Conservation (phyloP, 2,888 invertebrate species). For the Microctonus hyperodae region DNA sequence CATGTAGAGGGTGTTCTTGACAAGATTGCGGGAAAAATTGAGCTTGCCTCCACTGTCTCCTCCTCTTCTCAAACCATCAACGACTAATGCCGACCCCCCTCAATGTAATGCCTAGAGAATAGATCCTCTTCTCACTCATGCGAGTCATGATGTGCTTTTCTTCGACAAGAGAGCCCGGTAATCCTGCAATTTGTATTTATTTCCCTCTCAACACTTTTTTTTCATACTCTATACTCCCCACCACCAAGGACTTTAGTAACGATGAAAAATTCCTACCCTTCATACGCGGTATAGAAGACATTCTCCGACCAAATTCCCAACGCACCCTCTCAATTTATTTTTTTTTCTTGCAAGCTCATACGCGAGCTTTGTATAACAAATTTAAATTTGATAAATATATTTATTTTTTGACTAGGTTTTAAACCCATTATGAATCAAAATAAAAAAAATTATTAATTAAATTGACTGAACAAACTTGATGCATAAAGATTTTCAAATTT, state of each 20-base stretch:
- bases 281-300: constrained; percentile 41
- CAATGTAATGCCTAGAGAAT: constrained; percentile 48
- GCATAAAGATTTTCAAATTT: constrained; percentile 8
- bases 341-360: not conserved
- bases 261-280: constrained; percentile 58
- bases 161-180: constrained; percentile 49
- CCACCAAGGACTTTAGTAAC: constrained; percentile 45
- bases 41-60: constrained; percentile 5
- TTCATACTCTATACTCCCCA: constrained; percentile 11
- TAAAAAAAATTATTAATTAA: not conserved
- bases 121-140: constrained; percentile 42
- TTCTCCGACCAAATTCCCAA: constrained; percentile 46
- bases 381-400: constrained; percentile 6
- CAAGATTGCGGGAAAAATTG: constrained; percentile 25
- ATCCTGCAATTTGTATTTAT: constrained; percentile 64
- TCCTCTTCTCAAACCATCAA: constrained; percentile 4
- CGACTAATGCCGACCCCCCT: not conserved
- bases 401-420: not conserved
- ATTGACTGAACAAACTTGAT: not conserved
- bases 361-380: not conserved
- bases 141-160: constrained; percentile 30
- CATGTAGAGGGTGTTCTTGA: constrained; percentile 12
- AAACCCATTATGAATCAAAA: not conserved
- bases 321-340: constrained; percentile 33
- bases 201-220: constrained; percentile 50